Conservation (phyloP, 2,888 invertebrate genomes). For the Drosophila setosimentum region DNA sequence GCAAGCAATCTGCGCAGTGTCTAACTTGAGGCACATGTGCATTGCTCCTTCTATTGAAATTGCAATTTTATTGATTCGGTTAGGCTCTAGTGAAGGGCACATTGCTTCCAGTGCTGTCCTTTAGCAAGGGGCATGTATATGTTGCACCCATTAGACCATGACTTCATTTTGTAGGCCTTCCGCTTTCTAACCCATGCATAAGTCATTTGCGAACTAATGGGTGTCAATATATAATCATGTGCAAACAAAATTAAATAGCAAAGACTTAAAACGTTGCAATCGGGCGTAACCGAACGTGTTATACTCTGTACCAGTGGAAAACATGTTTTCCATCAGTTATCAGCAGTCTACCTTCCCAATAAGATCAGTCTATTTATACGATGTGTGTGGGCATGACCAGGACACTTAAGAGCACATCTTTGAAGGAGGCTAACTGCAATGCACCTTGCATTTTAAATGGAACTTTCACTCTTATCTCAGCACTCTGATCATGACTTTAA, state of each 20-base stretch:
- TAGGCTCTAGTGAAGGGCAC: conserved; percentile 37
- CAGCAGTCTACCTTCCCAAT: neutral
- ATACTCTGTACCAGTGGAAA: neutral
- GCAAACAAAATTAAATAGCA: conserved; percentile 6
- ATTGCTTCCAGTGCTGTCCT: conserved; percentile 4
- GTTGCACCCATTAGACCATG: conserved; percentile 33
- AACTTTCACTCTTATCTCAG: neutral
- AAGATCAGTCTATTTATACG: neutral
- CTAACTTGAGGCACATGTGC: conserved; percentile 3
- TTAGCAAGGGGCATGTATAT: conserved; percentile 1
- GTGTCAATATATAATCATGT: conserved; percentile 14
- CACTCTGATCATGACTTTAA: neutral
- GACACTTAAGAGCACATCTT: neutral
- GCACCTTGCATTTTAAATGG: neutral
- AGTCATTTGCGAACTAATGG: conserved; percentile 34
- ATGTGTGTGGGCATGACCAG: too few relatives aligned
- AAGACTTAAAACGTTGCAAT: neutral
- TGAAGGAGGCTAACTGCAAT: fast-evolving
- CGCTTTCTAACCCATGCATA: conserved; percentile 23
- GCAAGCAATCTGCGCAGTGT: neutral
- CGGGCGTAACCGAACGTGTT: neutral
- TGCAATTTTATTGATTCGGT: conserved; percentile 57
- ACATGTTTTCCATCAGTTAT: too few relatives aligned
- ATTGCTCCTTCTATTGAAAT: conserved; percentile 21
- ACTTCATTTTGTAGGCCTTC: conserved; percentile 43